A percentile compares a stretch with the other conserved stretches of the same genome.
Conservation (phyloP, 2,888 invertebrate genomes). For the Brachyptera risi region DNA sequence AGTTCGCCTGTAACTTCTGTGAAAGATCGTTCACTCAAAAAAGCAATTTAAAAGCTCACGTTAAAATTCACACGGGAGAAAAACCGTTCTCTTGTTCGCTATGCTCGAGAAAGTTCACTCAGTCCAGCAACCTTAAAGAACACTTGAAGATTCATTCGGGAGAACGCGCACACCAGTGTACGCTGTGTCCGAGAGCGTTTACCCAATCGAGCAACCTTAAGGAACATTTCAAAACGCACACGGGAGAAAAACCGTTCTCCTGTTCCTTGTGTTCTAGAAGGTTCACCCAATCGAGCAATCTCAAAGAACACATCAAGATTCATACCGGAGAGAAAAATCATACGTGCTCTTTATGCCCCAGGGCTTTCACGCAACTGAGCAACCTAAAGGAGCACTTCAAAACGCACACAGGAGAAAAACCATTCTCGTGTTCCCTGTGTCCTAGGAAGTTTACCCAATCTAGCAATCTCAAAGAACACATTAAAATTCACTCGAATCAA, state of each 20-base stretch:
- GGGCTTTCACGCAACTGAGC: not conserved
- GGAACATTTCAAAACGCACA: not conserved
- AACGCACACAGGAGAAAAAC: not conserved
- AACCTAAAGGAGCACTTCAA: not conserved
- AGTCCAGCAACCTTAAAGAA: not conserved
- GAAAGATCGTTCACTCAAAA: not conserved
- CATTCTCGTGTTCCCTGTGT: not conserved
- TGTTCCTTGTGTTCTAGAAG: not conserved
- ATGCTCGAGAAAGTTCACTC: not conserved
- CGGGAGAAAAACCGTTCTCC: not conserved
- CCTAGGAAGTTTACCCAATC: not conserved
- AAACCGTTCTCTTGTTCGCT: not conserved
- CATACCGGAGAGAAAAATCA: not conserved
- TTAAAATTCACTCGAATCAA: not conserved
- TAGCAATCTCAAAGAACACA: not conserved
- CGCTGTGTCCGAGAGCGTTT: not conserved
- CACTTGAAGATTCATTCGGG: not conserved
- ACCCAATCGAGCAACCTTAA: constrained; percentile 1
- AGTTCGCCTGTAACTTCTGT: not conserved
- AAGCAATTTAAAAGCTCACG: not conserved
- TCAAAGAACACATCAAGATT: not conserved
- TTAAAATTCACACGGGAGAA: not conserved
- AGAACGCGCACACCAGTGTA: not conserved
- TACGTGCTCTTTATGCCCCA: not conserved
- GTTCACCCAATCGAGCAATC: not conserved